phyloP scores from a whole-genome alignment of 64 coral and sea anemone genomes.

The Pachyseris speciosa region DNA sequence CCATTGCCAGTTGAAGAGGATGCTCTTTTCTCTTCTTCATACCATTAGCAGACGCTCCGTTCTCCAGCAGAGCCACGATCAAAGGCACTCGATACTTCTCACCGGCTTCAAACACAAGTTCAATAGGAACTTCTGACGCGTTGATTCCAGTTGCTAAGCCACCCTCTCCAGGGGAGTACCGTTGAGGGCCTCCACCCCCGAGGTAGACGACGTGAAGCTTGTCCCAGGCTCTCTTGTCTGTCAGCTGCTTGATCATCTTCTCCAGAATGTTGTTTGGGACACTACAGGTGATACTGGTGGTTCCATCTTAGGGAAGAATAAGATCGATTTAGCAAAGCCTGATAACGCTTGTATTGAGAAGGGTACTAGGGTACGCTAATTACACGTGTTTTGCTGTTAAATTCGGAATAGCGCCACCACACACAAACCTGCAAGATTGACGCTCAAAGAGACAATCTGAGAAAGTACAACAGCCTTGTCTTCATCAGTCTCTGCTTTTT shows the following conservation, averaged over 20 bases:
- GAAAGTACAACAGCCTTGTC: slow-evolving; percentile 46
- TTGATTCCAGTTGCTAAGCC: slow-evolving; percentile 59
- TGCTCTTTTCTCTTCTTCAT: not conserved
- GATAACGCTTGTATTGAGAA: not conserved
- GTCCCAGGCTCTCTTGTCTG: slow-evolving; percentile 44
- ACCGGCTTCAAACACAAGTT: slow-evolving; percentile 38
- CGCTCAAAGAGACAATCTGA: slow-evolving; percentile 41
- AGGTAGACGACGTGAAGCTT: slow-evolving; percentile 69
- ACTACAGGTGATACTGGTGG: slow-evolving; percentile 48
- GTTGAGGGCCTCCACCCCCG: slow-evolving; percentile 69
- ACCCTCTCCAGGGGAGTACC: slow-evolving; percentile 60
- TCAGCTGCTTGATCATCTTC: slow-evolving; percentile 57
- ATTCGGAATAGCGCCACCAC: not conserved
- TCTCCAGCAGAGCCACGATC: slow-evolving; percentile 38
- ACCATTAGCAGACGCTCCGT: slow-evolving; percentile 47
- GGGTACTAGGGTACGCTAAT: too few species aligned
- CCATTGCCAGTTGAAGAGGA: slow-evolving; percentile 48
- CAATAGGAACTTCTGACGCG: slow-evolving; percentile 49
- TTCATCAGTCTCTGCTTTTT: slow-evolving; percentile 47
- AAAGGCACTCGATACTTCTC: slow-evolving; percentile 17
- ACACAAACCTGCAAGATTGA: slow-evolving; percentile 24
- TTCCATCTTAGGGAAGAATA: slow-evolving; percentile 29
- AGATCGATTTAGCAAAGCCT: not conserved
- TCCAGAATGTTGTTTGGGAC: slow-evolving; percentile 45
- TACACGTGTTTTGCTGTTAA: too few species aligned